Evolutionary conservation across 2,113 vertebrate genomes (phyloP), one percentile per base, ranked within the genome.

Genomic region (Heterotis niloticus): DNA sequence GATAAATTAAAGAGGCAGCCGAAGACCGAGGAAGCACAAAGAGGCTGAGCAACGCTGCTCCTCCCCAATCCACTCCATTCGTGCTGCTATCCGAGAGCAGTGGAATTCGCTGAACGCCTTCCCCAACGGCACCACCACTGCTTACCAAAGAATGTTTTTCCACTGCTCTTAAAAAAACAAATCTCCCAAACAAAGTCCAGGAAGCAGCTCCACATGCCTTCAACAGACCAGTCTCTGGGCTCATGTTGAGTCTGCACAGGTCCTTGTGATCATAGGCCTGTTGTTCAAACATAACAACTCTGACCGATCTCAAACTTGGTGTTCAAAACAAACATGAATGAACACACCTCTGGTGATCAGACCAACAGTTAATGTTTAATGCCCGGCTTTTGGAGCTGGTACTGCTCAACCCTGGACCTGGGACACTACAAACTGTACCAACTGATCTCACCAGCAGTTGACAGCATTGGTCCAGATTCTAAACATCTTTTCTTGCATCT

Each of bases 21-120:
- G 56, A 60, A 14, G 4, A 5, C 28, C 24, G 20, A 70, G 57
- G 73, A 81, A 87, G 85, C 82, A 88, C 85, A 83, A 81, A 83
- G 73, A 77, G 17, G 52, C 77, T 75, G 64, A 62, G 69, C 65
- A 71, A 79, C 75, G 72, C 78, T 83, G 86, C 83, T 86, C 80
- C 81, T 78, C 67, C 56, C 65, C 79, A 69, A 83, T 84, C 67
- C 81, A 82, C 75, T 82, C 70, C 66, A 54, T 80, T 65, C 69
- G 28, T 79, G 71, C 28, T 12, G 81, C 83, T 75, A 64, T 83
- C 75, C 51, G 69, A 84, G 83, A 84, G 66, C 69, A 13, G 26
- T 51, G 73, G 4, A 84, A 79, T 76, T 84, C 69, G 84, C 79
- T 82, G 81, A 78, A 82, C 56, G 69, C 44, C 78, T 81, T 57